phyloP scores from a whole-genome alignment of 2,113 vertebrate species.

The Dasyprocta punctata region DNA sequence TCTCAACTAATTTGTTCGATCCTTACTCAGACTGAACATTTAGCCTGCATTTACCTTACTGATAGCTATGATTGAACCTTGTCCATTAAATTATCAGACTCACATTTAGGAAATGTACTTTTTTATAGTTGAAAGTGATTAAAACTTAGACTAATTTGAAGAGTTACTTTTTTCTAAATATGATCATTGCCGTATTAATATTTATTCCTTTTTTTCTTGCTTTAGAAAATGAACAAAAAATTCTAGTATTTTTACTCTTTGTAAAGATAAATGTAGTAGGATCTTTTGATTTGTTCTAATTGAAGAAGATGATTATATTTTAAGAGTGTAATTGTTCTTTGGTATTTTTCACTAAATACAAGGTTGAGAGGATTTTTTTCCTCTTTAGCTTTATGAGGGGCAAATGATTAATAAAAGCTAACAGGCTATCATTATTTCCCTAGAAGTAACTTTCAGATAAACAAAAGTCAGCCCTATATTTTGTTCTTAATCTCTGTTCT shows the following conservation, averaged over 20 bases:
- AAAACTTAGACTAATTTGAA: slow-evolving; percentile 78
- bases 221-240: slow-evolving; percentile 48
- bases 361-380: slow-evolving; percentile 8
- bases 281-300: slow-evolving; percentile 48
- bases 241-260: slow-evolving; percentile 33
- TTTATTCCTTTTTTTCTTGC: neutral
- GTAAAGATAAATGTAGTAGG: neutral
- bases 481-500: slow-evolving; percentile 41
- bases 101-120: slow-evolving; percentile 71
- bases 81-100: slow-evolving; percentile 76
- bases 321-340: neutral
- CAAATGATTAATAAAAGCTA: slow-evolving; percentile 18
- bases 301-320: slow-evolving; percentile 47
- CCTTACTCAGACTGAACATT: slow-evolving; percentile 54
- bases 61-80: slow-evolving; percentile 66
- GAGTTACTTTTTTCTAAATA: slow-evolving; percentile 68
- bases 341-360: slow-evolving; percentile 3
- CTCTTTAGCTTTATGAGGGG: slow-evolving; percentile 40
- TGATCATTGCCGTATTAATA: slow-evolving; percentile 37
- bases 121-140: slow-evolving; percentile 72
- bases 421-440: slow-evolving; percentile 30
- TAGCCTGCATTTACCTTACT: slow-evolving; percentile 63
- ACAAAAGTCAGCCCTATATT: slow-evolving; percentile 28
- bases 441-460: slow-evolving; percentile 31
- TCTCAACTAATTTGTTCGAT: slow-evolving; percentile 62